Conservation (phyloP, 2,113 vertebrate species). For the Peromyscus polionotus region DNA sequence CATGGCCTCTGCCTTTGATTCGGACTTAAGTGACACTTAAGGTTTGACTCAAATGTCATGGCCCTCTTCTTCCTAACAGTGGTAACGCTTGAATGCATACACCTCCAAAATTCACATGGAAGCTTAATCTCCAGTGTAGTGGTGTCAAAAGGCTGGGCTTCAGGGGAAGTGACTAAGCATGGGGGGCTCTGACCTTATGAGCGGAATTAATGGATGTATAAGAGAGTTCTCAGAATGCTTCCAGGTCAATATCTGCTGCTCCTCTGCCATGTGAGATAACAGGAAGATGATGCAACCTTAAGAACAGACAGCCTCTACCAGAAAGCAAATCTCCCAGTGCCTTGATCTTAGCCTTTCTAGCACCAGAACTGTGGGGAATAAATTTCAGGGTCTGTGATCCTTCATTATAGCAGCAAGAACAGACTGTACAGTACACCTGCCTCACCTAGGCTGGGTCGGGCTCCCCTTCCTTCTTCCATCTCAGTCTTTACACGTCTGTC, state of each 20-base stretch:
- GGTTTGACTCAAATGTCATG: background rate
- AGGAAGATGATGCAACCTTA: background rate
- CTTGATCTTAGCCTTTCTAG: background rate
- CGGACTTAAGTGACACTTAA: background rate
- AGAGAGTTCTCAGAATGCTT: background rate
- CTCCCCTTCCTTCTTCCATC: no score
- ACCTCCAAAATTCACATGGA: background rate
- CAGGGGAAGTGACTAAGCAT: background rate
- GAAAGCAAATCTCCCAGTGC: background rate
- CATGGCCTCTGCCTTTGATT: background rate
- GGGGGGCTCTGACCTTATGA: background rate
- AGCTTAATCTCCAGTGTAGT: background rate
- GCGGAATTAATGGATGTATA: background rate
- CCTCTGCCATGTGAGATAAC: background rate
- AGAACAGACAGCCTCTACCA: background rate
- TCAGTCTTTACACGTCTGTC: background rate
- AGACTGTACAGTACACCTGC: background rate
- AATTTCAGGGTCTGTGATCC: background rate
- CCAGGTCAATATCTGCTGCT: no score
- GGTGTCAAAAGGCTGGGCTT: background rate
- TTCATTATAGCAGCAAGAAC: background rate
- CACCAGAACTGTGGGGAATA: background rate
- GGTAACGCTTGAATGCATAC: background rate
- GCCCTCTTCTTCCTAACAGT: background rate
- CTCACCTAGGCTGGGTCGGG: background rate